Evolutionary conservation across 1,140 invertebrate species (phyloP).

Genomic region (Pectinophora gossypiella): DNA sequence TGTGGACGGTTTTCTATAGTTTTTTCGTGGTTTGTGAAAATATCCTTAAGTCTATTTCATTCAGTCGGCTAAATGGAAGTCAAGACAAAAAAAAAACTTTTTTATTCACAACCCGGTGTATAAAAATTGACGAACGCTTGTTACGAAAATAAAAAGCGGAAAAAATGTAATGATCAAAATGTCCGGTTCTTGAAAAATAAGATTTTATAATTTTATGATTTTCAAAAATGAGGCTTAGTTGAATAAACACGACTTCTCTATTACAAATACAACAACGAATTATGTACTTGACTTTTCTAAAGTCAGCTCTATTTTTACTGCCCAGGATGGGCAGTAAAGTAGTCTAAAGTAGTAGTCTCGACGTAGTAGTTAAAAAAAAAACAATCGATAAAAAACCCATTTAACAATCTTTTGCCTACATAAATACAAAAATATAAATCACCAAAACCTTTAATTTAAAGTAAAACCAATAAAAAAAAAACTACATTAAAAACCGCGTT

Average conservation of each 20-base stretch:
- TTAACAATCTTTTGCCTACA: too few species aligned
- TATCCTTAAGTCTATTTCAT: conserved; percentile 36
- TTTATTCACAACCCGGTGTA: conserved; percentile 41
- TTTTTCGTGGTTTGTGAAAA: conserved; percentile 41
- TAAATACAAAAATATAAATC: too few species aligned
- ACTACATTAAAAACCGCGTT: too few species aligned
- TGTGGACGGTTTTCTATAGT: conserved; percentile 67
- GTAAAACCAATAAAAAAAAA: too few species aligned
- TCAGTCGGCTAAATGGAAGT: conserved; percentile 27
- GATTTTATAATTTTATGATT: not conserved
- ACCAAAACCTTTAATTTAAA: too few species aligned
- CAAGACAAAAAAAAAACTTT: conserved; percentile 24
- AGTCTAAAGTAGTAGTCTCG: too few species aligned
- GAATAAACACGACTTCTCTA: not conserved
- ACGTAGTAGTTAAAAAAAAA: too few species aligned
- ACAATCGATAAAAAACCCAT: too few species aligned
- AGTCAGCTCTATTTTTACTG: too few species aligned
- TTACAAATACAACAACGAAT: not conserved
- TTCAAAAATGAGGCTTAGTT: not conserved
- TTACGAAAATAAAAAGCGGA: conserved; percentile 1
- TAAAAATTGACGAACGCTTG: conserved; percentile 37
- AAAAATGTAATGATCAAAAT: not conserved
- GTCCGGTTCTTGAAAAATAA: not conserved
- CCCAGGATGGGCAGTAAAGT: too few species aligned
- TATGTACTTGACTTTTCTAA: not conserved